Conservation (phyloP, 37 sponge, comb jelly and placozoan genomes). For the Halisarca cf. caerulea region DNA sequence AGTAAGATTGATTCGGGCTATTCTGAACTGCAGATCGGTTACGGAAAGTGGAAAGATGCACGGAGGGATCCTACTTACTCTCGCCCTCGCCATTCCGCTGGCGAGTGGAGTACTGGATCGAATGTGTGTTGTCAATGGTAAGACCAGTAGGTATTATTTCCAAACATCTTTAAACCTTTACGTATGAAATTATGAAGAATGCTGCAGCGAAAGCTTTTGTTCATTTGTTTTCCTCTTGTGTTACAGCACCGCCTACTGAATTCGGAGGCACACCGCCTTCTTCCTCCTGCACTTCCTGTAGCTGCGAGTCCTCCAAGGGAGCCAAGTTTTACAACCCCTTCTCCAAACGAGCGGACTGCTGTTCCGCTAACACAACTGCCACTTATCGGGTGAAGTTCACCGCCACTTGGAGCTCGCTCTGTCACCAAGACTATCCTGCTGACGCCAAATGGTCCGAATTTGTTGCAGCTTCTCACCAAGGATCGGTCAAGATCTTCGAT, state of each 20-base stretch:
- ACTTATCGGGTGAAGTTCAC: slow-evolving; percentile 25
- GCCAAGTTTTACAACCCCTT: slow-evolving; percentile 22
- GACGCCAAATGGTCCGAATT: slow-evolving; percentile 42
- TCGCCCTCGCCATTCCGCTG: no score
- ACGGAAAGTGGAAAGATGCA: no score
- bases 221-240: no score
- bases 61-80: no score
- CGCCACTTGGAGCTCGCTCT: slow-evolving; percentile 31
- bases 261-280: not conserved
- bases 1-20: no score
- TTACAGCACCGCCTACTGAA: not conserved
- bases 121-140: no score
- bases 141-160: no score
- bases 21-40: no score
- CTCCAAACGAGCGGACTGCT: not conserved
- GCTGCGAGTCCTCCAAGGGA: slow-evolving; percentile 12
- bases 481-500: not conserved
- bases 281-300: slow-evolving; percentile 16
- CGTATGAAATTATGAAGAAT: no score
- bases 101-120: no score
- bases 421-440: slow-evolving; percentile 39
- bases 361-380: not conserved
- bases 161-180: no score
- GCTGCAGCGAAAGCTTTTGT: no score
- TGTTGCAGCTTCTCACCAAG: not conserved